Evolutionary conservation across 1,140 invertebrate genomes (phyloP).

Genomic region (Rhopalosiphum maidis): DNA sequence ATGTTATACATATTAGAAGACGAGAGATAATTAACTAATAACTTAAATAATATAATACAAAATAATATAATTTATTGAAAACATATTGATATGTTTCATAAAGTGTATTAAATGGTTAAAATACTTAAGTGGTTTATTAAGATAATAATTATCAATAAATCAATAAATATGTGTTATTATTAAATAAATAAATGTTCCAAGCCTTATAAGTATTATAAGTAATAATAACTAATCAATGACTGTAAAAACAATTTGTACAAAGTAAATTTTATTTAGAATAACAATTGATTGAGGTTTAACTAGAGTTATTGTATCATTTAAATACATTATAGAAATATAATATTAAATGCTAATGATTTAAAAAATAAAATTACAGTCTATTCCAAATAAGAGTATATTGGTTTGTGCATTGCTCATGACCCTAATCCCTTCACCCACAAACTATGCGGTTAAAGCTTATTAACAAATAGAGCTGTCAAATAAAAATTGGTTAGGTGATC

Average conservation of each 20-base stretch:
- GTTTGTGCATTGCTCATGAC: no score
- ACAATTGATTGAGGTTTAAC: not conserved
- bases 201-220: slow-evolving; percentile 8
- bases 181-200: not conserved
- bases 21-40: not conserved
- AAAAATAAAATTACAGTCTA: not conserved
- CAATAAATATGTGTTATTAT: not conserved
- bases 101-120: not conserved
- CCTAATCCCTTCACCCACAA: no score
- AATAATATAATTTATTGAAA: not conserved
- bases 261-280: not conserved
- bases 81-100: not conserved
- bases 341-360: not conserved
- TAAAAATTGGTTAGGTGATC: no score
- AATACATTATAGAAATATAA: not conserved
- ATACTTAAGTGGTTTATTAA: not conserved
- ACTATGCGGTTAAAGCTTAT: no score
- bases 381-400: no score
- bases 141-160: not conserved
- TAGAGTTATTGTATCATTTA: not conserved
- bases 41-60: no score
- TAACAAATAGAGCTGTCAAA: no score
- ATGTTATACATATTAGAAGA: not conserved
- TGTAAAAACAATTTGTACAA: slow-evolving; percentile 26
- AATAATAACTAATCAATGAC: not conserved